Evolutionary conservation across 2,797 vertebrate species (phyloP).

Genomic region (Poecile montanus): DNA sequence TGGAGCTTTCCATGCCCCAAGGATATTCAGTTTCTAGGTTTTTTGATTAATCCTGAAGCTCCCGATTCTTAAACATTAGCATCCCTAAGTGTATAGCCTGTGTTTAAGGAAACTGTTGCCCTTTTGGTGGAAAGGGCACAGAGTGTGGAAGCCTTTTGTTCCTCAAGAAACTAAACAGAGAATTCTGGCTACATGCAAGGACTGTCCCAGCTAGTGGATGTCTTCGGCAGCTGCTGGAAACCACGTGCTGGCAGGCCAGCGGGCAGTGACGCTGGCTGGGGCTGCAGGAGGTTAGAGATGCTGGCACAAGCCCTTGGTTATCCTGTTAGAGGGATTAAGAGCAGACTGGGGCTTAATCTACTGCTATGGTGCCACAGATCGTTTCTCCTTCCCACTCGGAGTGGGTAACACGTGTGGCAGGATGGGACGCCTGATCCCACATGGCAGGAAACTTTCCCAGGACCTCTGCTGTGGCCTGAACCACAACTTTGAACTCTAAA

Average conservation of each 20-base stretch:
- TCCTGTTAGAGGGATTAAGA: slow-evolving; percentile 59
- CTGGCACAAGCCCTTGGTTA: slow-evolving; percentile 28
- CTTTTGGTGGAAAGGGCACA: not conserved
- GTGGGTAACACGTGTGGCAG: not conserved
- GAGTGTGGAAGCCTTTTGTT: not conserved
- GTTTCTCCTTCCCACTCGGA: not conserved
- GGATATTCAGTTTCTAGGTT: not conserved
- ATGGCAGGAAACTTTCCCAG: not conserved
- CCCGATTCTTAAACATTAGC: not conserved
- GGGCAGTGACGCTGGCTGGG: not conserved
- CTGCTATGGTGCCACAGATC: not conserved
- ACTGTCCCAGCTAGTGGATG: not conserved
- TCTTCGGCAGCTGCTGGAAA: not conserved
- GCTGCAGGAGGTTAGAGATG: slow-evolving; percentile 19
- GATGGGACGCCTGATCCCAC: not conserved
- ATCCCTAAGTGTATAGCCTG: not conserved
- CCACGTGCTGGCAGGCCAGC: not conserved
- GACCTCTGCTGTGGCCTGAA: not conserved
- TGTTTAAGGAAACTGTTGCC: not conserved
- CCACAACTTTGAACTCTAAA: not conserved
- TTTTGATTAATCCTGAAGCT: not conserved
- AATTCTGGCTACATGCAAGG: not conserved
- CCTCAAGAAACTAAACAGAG: not conserved
- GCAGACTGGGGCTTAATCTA: slow-evolving; percentile 31
- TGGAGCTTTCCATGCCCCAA: not conserved